Conservation (phyloP, 2,888 invertebrate species). For the Sinohyriopsis cumingii region DNA sequence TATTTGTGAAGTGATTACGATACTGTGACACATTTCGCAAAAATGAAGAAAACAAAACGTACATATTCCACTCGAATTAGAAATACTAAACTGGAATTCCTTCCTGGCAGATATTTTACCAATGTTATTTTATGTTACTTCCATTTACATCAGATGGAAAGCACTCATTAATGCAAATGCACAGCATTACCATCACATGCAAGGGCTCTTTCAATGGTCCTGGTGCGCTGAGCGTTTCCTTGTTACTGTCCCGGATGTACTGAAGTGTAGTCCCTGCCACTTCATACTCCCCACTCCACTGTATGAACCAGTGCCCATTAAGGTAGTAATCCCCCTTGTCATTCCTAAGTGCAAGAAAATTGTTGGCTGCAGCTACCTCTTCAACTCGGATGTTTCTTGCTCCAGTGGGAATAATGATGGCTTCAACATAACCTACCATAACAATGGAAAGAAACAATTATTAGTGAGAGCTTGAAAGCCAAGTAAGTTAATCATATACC, state of each 20-base stretch:
- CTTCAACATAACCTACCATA: constrained; percentile 78
- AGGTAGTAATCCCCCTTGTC: constrained; percentile 82
- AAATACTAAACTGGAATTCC: too few species aligned
- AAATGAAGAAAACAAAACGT: too few species aligned
- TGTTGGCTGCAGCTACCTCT: constrained; percentile 84
- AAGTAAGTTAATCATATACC: not conserved
- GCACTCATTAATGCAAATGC: not conserved
- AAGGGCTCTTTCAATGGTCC: constrained; percentile 88
- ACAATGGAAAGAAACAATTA: too few species aligned
- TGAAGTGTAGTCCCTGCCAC: constrained; percentile 86
- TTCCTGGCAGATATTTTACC: too few species aligned
- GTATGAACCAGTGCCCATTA: constrained; percentile 82
- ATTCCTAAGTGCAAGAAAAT: constrained; percentile 84
- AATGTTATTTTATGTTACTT: too few species aligned
- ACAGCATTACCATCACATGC: constrained; percentile 82
- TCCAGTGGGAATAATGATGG: constrained; percentile 81
- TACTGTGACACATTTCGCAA: too few species aligned
- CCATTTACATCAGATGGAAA: too few species aligned
- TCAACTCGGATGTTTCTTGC: constrained; percentile 85
- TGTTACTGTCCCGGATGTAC: constrained; percentile 83
- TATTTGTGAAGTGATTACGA: too few species aligned
- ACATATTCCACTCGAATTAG: too few species aligned
- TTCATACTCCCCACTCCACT: constrained; percentile 84
- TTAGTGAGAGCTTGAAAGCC: too few species aligned
- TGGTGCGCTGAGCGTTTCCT: constrained; percentile 85